Evolutionary conservation across 2,888 invertebrate genomes (phyloP), one percentile per base, ranked within the genome.

Genomic region (Seira musarum): DNA sequence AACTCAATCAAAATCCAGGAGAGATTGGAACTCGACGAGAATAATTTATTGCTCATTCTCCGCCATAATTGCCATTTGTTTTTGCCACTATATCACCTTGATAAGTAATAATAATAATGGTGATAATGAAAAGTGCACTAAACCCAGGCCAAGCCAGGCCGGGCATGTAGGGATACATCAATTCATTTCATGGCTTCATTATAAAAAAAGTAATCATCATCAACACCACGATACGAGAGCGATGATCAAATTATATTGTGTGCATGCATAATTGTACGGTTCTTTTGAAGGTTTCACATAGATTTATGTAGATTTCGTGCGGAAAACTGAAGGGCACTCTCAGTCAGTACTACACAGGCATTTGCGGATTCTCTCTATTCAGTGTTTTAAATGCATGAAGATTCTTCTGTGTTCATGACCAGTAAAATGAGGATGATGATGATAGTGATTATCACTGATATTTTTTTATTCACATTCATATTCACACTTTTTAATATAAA

Each of bases 241-340:
- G 17, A 17, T n/a, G 40, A 40, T 40, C 40, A 40, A 40, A 40
- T 40, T 40, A 40, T 40, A 40, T 40, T 40, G 40, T 40, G 40
- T 40, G 40, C 70, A 70, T 70, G 24, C 63, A 72, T 74, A 80
- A 80, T 80, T 80, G 69, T 64, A 80, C 68, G 66, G 65, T 71
- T 61, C 40, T 40, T 40, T 79, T 68, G 73, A 80, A 80, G 80
- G 80, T 40, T 40, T 40, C 73, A 69, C 74, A 25, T 64, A 80
- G 69, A 80, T 80, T 80, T 80, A 80, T 80, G 80, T 68, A 53
- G 61, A 66, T 74, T 80, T 80, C 80, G 80, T 80, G 80, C 73
- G 63, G 69, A 74, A 80, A 74, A 80, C 64, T 69, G 69, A 68
- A 68, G 73, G 72, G 40, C 40, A 40, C 40, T 30, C 66, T 73